phyloP scores from a whole-genome alignment of 2,113 vertebrate genomes.

The Mixornis gularis region DNA sequence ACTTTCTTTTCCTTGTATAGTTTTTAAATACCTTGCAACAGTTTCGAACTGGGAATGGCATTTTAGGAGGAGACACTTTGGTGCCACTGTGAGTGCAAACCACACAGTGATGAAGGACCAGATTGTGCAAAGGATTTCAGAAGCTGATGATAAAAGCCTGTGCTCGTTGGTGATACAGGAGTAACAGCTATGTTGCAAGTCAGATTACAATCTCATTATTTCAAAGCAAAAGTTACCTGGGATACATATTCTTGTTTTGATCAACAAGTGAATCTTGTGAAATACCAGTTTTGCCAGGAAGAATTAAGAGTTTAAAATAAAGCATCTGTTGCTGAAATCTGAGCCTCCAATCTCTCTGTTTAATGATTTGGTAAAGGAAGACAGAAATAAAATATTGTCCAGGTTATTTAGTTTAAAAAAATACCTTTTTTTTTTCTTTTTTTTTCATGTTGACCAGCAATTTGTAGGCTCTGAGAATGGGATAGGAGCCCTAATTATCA shows the following conservation, averaged over 20 bases:
- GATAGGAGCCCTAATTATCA: not conserved
- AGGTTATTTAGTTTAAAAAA: not conserved
- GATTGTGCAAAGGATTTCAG: not conserved
- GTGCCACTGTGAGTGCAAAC: not conserved
- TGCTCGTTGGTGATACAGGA: not conserved
- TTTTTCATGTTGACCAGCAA: not conserved
- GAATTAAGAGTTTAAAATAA: not conserved
- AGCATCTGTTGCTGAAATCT: not conserved
- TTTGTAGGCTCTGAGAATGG: not conserved
- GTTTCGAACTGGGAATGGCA: not conserved
- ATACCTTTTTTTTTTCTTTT: not conserved
- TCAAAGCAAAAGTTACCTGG: constrained; percentile 3
- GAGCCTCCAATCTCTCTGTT: not conserved
- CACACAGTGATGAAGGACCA: not conserved
- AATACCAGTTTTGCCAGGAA: not conserved
- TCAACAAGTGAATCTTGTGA: not conserved
- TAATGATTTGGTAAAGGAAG: not conserved
- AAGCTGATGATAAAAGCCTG: not conserved
- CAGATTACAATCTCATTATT: not conserved
- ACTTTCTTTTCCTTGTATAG: not conserved
- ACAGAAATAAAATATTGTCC: not conserved
- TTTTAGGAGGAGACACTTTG: not conserved
- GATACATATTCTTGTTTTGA: not conserved
- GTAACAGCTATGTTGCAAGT: not conserved
- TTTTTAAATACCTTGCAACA: not conserved